phyloP scores from a whole-genome alignment of 64 coral and sea anemone genomes.

The Montipora sp. region DNA sequence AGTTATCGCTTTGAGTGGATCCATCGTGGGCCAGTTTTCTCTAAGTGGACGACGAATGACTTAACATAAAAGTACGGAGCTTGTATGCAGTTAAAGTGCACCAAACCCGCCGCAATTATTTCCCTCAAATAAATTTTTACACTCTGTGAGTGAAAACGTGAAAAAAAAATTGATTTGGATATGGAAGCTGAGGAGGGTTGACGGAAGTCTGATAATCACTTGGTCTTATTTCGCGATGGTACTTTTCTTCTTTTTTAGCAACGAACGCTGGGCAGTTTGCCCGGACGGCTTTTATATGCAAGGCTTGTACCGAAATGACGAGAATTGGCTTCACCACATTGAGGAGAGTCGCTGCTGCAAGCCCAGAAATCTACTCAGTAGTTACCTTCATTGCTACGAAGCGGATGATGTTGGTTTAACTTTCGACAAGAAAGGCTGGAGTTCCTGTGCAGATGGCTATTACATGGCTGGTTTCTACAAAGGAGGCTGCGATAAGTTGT shows the following conservation, averaged over 20 bases:
- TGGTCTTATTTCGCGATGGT: no score
- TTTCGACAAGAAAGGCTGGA: conserved; percentile 42
- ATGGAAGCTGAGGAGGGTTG: no score
- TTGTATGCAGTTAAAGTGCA: no score
- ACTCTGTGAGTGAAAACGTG: no score
- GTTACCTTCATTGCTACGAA: conserved; percentile 1
- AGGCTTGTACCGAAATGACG: conserved; percentile 10
- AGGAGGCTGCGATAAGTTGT: background rate
- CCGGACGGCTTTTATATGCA: conserved; percentile 12
- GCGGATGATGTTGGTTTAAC: background rate
- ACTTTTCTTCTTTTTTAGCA: background rate
- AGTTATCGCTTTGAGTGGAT: no score
- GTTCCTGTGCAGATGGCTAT: conserved; percentile 13
- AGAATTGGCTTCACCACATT: background rate
- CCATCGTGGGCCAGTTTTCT: no score
- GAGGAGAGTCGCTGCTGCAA: conserved; percentile 35
- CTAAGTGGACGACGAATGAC: no score
- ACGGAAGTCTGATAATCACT: no score
- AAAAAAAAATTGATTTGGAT: no score
- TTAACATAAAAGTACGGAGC: no score
- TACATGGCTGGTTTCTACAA: conserved; percentile 46
- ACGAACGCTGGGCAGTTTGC: conserved; percentile 13
- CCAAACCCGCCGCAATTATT: no score
- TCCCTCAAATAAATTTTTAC: no score
- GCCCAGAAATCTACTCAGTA: background rate